Evolutionary conservation across 2,888 invertebrate genomes (phyloP).

Genomic region (Aplocera efformata): DNA sequence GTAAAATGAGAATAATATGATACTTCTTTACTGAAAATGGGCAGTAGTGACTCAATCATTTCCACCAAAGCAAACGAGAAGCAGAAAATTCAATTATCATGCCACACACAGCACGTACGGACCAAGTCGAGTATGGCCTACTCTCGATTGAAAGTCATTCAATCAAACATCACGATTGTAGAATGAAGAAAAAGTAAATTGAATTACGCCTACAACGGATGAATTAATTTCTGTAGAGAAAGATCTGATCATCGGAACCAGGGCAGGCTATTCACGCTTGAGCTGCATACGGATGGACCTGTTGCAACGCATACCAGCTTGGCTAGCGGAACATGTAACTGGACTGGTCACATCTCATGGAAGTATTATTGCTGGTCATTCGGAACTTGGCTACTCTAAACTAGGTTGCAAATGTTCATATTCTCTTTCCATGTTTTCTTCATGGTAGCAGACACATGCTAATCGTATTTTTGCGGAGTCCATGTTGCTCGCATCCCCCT

Average conservation of each 20-base stretch:
- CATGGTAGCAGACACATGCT: too few species aligned
- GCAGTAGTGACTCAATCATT: not conserved
- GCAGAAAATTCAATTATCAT: slow-evolving; percentile 1
- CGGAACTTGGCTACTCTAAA: too few species aligned
- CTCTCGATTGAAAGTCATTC: slow-evolving; percentile 6
- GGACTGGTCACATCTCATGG: slow-evolving; percentile 33
- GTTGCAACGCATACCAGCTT: slow-evolving; percentile 57
- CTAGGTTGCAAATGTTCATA: too few species aligned
- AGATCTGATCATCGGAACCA: slow-evolving; percentile 24
- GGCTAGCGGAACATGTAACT: slow-evolving; percentile 64
- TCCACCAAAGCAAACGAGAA: not conserved
- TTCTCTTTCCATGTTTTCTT: too few species aligned
- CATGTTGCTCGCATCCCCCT: too few species aligned
- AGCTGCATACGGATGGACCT: slow-evolving; percentile 48
- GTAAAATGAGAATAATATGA: too few species aligned
- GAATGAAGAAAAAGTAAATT: slow-evolving; percentile 8
- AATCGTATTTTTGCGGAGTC: too few species aligned
- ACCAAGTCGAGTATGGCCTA: not conserved
- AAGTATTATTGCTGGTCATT: slow-evolving; percentile 11
- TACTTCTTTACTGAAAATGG: too few species aligned
- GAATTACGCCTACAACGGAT: slow-evolving; percentile 11
- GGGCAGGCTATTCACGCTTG: slow-evolving; percentile 26
- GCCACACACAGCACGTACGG: slow-evolving; percentile 1
- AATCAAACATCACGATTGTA: slow-evolving; percentile 2
- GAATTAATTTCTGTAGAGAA: slow-evolving; percentile 21